These are phyloP conservation scores for Diorhabda sublineata DNA, from an alignment of 1,140 invertebrate genomes.

Conservation along the genomic window DNA sequence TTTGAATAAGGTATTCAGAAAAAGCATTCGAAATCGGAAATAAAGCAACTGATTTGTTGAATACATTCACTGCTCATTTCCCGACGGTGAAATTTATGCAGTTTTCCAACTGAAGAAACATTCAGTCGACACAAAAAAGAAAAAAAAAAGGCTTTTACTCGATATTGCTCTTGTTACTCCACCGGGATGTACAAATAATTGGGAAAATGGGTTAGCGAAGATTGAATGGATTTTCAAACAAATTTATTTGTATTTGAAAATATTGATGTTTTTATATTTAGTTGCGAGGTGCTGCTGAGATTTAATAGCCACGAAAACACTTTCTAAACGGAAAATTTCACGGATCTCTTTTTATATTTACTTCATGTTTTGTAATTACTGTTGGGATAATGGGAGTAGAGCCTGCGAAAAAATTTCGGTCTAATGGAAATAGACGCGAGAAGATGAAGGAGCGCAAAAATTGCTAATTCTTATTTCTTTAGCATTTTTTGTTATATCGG, in stretches of 20 bases:
- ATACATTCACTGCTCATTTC: conserved; percentile 16
- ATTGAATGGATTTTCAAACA: conserved; percentile 12
- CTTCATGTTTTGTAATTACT: neutral
- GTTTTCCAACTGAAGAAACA: conserved; percentile 19
- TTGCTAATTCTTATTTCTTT: neutral
- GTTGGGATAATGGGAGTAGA: neutral
- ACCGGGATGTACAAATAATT: conserved; percentile 17
- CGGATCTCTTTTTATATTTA: neutral
- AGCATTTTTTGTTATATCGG: neutral
- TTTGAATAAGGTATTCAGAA: neutral
- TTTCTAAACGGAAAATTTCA: neutral
- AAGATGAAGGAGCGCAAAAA: neutral
- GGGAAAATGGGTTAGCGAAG: conserved; percentile 12
- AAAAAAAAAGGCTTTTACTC: conserved; percentile 5
- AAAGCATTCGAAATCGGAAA: conserved; percentile 4
- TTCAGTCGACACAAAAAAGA: conserved; percentile 8
- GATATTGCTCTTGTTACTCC: conserved; percentile 18
- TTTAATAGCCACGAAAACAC: neutral
- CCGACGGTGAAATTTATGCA: conserved; percentile 18
- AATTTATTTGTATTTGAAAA: conserved; percentile 14
- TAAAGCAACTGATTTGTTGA: conserved; percentile 17
- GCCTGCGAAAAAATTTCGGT: neutral
- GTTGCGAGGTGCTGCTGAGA: conserved; percentile 3
- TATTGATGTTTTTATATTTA: conserved; percentile 3
- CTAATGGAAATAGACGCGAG: conserved; percentile 2